Percentiles rank a stretch among this genome's conserved stretches.
Conservation (phyloP, 2,888 invertebrate species). For the Ecliptopera silaceata region DNA sequence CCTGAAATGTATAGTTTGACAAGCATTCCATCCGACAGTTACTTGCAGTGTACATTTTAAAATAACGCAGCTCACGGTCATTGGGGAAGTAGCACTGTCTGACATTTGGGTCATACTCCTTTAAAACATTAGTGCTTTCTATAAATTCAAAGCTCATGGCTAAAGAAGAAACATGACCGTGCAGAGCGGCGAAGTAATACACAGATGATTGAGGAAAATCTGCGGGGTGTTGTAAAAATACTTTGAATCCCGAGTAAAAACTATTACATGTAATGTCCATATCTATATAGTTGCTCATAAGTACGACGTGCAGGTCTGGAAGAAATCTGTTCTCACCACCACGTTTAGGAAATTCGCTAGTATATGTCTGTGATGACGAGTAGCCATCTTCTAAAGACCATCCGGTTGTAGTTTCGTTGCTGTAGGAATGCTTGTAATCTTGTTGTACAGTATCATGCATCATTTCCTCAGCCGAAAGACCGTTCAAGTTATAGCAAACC, state of each 20-base stretch:
- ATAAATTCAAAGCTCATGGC: conserved; percentile 44
- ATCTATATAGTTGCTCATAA: neutral
- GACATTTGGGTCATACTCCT: conserved; percentile 38
- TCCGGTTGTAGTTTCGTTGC: neutral
- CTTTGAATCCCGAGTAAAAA: conserved; percentile 38
- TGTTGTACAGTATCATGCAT: conserved; percentile 32
- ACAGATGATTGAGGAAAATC: conserved; percentile 40
- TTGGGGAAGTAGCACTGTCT: conserved; percentile 56
- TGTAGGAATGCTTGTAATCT: conserved; percentile 8
- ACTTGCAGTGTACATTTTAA: conserved; percentile 49
- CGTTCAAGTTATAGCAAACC: conserved; percentile 52
- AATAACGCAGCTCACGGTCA: conserved; percentile 46
- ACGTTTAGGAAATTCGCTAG: neutral
- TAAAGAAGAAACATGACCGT: conserved; percentile 47
- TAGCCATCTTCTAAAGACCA: conserved; percentile 10
- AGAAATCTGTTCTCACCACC: conserved; percentile 3
- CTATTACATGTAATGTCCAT: conserved; percentile 28
- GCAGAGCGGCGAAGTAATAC: conserved; percentile 27
- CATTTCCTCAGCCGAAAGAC: conserved; percentile 46
- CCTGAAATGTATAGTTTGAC: conserved; percentile 46
- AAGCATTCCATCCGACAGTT: conserved; percentile 58
- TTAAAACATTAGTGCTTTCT: conserved; percentile 40
- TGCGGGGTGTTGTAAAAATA: conserved; percentile 52
- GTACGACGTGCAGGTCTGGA: conserved; percentile 5
- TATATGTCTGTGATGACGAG: neutral